Base-by-base conservation (phyloP, 2,888 invertebrate genomes). In the Apantesis nais region DNA sequence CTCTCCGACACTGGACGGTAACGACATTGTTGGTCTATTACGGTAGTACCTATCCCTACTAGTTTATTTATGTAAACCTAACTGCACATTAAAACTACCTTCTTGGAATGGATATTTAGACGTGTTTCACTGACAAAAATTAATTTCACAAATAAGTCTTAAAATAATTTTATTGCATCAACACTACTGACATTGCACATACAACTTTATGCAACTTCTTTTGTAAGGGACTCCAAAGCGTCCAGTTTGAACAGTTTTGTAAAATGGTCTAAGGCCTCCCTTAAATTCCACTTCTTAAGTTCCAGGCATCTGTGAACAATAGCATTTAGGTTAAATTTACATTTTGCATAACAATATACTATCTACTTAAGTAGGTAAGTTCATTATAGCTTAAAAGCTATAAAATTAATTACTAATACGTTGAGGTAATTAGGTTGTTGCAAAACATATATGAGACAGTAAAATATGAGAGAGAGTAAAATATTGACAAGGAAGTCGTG, bases 271-370 rank as follows among this genome's bases (percentile, higher is more conserved):
- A 95, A 72, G 37, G 93, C 93, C 37, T 83, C 77, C 72, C 86
- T 88, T 16, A 96, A 93, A 87, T 97, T 95, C 96, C 97, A 97
- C 31, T 95, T 90, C 78, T 96, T 96, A 74, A 96, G 93, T 81
- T 96, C 96, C 72, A 97, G 90, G 83, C 97, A 97, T 81, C 97
- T 97, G 89, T 71, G 95, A 93, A 76, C 62, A 64, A 60, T 48
- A 31, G 25, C n/a, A 29, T 29, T 58, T 52, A 52, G 12, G 31
- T 34, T 34, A 25, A 14, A 16, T 29, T 29, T 34, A 25, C 25
- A 16, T 29, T 29, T 29, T 29, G 7, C 5, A 29, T 58, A 14
- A 22, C 5, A 22, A 48, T 22, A 22, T 48, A 48, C 2, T 48
- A 48, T 1, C n/a, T n/a, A n/a, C n/a, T 44, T 19, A 48, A 48